Percentiles rank a stretch among this genome's conserved stretches.
Conservation (phyloP, 2,888 invertebrate genomes). For the Agelastica alni region DNA sequence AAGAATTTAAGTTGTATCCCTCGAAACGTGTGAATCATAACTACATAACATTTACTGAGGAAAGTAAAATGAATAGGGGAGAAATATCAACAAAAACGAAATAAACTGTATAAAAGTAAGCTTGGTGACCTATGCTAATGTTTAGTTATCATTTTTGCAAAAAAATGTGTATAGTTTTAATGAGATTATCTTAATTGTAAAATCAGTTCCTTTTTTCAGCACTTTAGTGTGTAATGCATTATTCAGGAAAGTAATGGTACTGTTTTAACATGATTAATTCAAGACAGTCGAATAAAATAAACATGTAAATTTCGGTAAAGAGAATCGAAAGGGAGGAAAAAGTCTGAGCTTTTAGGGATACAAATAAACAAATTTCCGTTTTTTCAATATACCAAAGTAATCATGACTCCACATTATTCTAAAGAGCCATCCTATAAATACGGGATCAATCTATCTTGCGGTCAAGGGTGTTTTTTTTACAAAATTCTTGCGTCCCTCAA, state of each 20-base stretch:
- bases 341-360: constrained; percentile 31
- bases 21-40: too few relatives aligned
- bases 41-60: too few relatives aligned
- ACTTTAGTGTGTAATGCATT: too few relatives aligned
- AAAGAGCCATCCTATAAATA: constrained; percentile 45
- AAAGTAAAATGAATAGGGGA: too few relatives aligned
- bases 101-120: too few relatives aligned
- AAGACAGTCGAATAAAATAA: constrained; percentile 17
- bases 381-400: constrained; percentile 46
- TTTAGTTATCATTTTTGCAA: too few relatives aligned
- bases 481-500: constrained; percentile 37
- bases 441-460: constrained; percentile 49
- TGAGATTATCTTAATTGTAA: too few relatives aligned
- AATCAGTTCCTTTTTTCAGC: too few relatives aligned
- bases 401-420: constrained; percentile 51
- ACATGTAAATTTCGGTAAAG: constrained; percentile 20
- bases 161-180: too few relatives aligned
- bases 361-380: constrained; percentile 38
- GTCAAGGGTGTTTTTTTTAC: constrained; percentile 45
- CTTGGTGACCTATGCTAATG: too few relatives aligned
- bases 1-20: too few relatives aligned
- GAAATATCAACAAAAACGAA: too few relatives aligned
- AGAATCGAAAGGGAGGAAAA: constrained; percentile 12
- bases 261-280: constrained; percentile 23
- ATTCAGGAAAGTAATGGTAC: constrained; percentile 12